These are phyloP conservation scores for Nasua narica DNA, from an alignment of 2,797 vertebrate genomes.

Conservation along the genomic window DNA sequence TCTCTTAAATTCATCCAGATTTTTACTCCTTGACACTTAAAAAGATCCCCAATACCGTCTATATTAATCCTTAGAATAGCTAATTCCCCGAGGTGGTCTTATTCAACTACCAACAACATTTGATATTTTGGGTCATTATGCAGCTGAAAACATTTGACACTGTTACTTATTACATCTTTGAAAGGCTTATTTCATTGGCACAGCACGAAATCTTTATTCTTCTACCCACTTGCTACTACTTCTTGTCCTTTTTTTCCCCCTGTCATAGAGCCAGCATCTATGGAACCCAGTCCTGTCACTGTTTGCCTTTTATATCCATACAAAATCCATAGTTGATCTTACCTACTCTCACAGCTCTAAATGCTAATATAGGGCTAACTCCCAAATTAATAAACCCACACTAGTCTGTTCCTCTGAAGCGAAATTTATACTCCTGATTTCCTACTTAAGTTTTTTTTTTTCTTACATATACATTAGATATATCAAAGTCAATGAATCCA, in stretches of 20 bases:
- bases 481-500: not conserved
- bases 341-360: not conserved
- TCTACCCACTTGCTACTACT: not conserved
- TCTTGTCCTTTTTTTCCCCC: too few relatives aligned
- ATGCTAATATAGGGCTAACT: not conserved
- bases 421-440: not conserved
- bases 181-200: not conserved
- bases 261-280: not conserved
- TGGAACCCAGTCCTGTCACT: not conserved
- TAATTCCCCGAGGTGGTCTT: not conserved
- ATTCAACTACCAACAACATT: not conserved
- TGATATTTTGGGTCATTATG: not conserved
- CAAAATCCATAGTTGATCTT: not conserved
- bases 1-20: not conserved
- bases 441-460: not conserved
- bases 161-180: not conserved
- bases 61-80: not conserved
- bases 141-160: not conserved
- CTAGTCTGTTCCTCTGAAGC: not conserved
- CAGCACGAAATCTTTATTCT: not conserved
- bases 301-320: not conserved
- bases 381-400: not conserved
- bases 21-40: not conserved
- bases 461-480: not conserved
- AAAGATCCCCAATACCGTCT: not conserved